Percentiles rank a stretch among this genome's conserved stretches.
Conservation (phyloP, 2,113 vertebrate genomes). For the Nerophis lumbriciformis region DNA sequence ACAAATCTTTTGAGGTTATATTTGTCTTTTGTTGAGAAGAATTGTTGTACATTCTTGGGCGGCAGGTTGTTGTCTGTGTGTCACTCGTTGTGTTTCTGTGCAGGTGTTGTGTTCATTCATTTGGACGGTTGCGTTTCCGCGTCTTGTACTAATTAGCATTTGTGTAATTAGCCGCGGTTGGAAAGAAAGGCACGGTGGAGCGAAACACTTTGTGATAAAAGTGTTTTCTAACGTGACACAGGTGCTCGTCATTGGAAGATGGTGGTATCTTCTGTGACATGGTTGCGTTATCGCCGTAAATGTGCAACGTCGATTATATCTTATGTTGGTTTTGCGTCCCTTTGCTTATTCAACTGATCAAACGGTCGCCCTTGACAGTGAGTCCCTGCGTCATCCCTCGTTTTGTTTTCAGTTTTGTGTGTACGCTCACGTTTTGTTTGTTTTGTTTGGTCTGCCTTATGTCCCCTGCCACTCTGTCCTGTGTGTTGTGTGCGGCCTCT, state of each 20-base stretch:
- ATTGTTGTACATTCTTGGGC: too few relatives aligned
- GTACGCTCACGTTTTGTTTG: not conserved
- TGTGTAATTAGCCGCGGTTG: too few relatives aligned
- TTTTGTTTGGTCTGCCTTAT: constrained; percentile 25
- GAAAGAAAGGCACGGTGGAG: too few relatives aligned
- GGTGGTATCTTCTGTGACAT: too few relatives aligned
- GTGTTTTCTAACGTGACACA: too few relatives aligned
- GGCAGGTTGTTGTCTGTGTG: constrained; percentile 7
- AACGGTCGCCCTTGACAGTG: constrained; percentile 35
- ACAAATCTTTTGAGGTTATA: too few relatives aligned
- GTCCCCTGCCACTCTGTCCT: not conserved
- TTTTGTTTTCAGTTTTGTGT: not conserved
- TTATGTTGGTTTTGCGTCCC: constrained; percentile 29
- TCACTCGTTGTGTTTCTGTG: constrained; percentile 21
- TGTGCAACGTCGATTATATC: not conserved
- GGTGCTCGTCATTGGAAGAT: too few relatives aligned
- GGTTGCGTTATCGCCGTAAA: not conserved
- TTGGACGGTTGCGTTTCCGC: constrained; percentile 7
- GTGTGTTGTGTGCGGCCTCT: constrained; percentile 23
- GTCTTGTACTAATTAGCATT: too few relatives aligned
- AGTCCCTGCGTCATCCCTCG: constrained; percentile 8
- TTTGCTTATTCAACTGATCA: constrained; percentile 49
- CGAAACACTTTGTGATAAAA: too few relatives aligned
- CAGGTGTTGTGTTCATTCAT: constrained; percentile 30
- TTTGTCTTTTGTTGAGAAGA: too few relatives aligned